Base-by-base conservation (phyloP, 2,113 vertebrate genomes). In the Cottus gobio region DNA sequence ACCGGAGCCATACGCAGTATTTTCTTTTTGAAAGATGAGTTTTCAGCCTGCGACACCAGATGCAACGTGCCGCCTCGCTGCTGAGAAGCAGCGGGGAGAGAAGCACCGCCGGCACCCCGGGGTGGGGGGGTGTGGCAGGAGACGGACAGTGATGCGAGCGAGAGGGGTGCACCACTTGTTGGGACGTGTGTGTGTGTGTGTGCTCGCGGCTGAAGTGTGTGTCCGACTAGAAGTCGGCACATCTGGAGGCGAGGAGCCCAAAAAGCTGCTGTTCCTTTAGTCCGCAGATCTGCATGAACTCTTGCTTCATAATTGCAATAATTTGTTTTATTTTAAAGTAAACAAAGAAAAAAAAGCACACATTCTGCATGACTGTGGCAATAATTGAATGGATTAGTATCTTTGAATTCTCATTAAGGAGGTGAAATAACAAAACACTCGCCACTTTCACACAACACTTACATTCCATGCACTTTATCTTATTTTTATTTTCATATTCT, bases 51-150 rank as follows among this genome's bases (percentile, higher is more conserved):
- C 0, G n/a, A 60, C 69, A 68, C 31, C 28, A 61, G 42, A 78
- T 71, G 44, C 46, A 42, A 20, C 24, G 63, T 64, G 60, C 61
- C 74, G 57, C 22, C 57, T 54, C 20, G 31, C 54, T 28, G 54
- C 70, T 66, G 58, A 42, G 79, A 52, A 18, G 63, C 24, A 63
- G 69, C 2, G 11, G 67, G 44, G 28, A 50, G 70, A 64, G 39
- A 63, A 44, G 58, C 48, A 74, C 52, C 56, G 75, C 36, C 18
- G 15, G 67, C 68, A 83, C 83, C 83, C 83, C 56, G 16, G 61
- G 63, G 75, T 61, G 34, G 57, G 31, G 20, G n/a, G 63, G 46
- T 52, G 11, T 46, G 39, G 64, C 67, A 64, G 68, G 56, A 65
- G 37, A 31, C 13, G 67, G 82, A 68, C 78, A 71, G 54, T 46